Evolutionary conservation across 2,113 vertebrate species (phyloP), one percentile per base, ranked within the genome.

Genomic region (Chaenocephalus aceratus): DNA sequence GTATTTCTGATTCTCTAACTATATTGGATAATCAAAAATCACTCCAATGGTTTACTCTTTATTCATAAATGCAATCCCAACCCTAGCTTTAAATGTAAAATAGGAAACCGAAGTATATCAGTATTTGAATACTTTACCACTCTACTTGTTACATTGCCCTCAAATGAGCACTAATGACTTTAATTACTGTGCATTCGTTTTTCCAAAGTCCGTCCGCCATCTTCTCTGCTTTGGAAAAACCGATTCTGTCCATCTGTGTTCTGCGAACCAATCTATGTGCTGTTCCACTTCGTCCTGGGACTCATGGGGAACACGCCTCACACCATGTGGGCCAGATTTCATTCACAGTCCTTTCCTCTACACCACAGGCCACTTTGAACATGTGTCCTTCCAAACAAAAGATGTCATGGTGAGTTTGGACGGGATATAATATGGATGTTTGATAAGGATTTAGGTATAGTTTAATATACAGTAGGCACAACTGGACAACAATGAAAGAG

Each of bases 201-300:
- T 90, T 88, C 86, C 86, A 82, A 72, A 85, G 61, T 51, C 77
- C n/a, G 16, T 71, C 85, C 65, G 72, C 79, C 77, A 75, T 87
- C 53, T 90, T 86, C 65, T 71, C 79, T 75, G 23, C 56, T 51
- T 10, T 83, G 92, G 92, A 92, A 93, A 93, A 91, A 90, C 75
- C 91, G 72, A 92, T 93, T 74, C 45, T 58, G 75, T 46, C 67
- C 54, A 82, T 87, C 63, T 69, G 67, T 60, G 78, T 74, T 69
- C 71, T 79, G 59, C 71, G 52, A 64, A 70, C 61, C 72, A 67
- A 86, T 90, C 89, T 74, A 85, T 92, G 46, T 11, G 9, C 63
- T 82, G 87, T 79, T 88, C 89, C 84, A 84, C 72, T 91, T 72
- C 74, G 70, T 59, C 45, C 61, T 14, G 59, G 61, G 78, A 65